phyloP scores from a whole-genome alignment of 2,797 vertebrate species.

The Girardinus metallicus region DNA sequence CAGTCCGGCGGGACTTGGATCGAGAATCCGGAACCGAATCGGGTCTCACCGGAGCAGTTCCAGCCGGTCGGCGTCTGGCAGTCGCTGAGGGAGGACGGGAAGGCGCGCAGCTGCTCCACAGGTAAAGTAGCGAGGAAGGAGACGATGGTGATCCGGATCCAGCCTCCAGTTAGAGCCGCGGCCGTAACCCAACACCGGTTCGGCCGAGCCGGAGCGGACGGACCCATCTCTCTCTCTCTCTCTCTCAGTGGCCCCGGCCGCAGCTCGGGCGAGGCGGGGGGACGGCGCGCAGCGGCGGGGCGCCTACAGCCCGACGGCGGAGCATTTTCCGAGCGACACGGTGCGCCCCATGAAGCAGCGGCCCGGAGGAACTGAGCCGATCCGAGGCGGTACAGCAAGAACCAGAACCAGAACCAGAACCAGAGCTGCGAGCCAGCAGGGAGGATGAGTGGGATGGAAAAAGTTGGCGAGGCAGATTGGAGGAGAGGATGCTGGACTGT shows the following conservation, averaged over 20 bases:
- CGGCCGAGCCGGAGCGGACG: constrained; percentile 66
- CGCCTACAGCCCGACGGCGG: constrained; percentile 68
- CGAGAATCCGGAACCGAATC: not conserved
- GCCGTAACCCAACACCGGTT: constrained; percentile 84
- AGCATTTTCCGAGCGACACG: constrained; percentile 81
- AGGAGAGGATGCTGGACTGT: constrained; percentile 60
- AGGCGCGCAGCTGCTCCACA: constrained; percentile 92
- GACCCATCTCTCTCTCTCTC: constrained; percentile 70
- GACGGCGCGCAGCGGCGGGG: constrained; percentile 71
- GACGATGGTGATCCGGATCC: constrained; percentile 88
- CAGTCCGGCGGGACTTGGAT: not conserved
- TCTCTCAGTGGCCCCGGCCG: constrained; percentile 74
- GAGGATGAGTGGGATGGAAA: constrained; percentile 68
- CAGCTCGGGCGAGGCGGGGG: constrained; percentile 61
- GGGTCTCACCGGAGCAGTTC: constrained; percentile 96
- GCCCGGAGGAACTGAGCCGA: constrained; percentile 59
- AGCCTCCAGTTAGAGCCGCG: constrained; percentile 73
- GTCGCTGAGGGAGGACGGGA: constrained; percentile 97
- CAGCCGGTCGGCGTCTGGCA: constrained; percentile 98
- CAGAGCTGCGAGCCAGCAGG: constrained; percentile 18
- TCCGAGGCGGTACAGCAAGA: constrained; percentile 47
- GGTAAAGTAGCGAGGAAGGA: constrained; percentile 89
- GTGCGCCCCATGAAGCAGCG: constrained; percentile 81
- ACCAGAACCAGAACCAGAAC: constrained; percentile 34
- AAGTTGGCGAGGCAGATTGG: constrained; percentile 67